phyloP scores from a whole-genome alignment of 2,113 vertebrate genomes.

The Galeopterus variegatus region DNA sequence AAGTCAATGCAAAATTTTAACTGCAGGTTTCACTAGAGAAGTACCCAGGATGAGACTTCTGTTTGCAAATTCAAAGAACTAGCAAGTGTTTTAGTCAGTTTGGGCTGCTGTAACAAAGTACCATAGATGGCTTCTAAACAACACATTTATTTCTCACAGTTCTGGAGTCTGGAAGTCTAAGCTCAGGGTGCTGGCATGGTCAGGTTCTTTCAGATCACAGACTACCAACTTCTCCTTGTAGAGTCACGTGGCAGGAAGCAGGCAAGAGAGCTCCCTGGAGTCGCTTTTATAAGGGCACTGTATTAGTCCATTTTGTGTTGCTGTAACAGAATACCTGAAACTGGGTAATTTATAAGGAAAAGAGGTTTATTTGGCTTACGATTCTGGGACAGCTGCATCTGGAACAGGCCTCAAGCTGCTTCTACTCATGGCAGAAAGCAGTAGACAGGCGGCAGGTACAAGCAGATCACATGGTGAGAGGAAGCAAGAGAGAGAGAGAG shows the following conservation, averaged over 20 bases:
- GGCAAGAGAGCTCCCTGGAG: neutral
- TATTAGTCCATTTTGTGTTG: no score
- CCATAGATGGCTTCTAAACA: neutral
- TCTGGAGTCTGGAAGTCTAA: neutral
- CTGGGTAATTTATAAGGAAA: no score
- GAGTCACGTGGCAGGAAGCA: neutral
- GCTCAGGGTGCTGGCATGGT: neutral
- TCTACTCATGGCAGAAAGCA: no score
- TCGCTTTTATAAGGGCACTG: neutral
- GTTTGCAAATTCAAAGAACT: neutral
- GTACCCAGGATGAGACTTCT: neutral
- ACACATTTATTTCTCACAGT: neutral
- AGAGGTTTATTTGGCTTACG: no score
- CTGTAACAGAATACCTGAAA: no score
- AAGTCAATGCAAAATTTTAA: neutral
- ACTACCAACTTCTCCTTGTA: neutral
- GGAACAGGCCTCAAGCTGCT: no score
- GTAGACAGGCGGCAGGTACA: no score
- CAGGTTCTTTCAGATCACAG: neutral
- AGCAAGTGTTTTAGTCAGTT: neutral
- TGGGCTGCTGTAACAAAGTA: neutral
- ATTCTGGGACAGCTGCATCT: no score
- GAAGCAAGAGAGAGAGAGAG: no score
- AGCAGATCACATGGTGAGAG: no score
- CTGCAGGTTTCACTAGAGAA: neutral